Percentiles rank a stretch among this genome's conserved stretches.
Conservation (phyloP, 2,113 vertebrate species). For the Buteo buteo region DNA sequence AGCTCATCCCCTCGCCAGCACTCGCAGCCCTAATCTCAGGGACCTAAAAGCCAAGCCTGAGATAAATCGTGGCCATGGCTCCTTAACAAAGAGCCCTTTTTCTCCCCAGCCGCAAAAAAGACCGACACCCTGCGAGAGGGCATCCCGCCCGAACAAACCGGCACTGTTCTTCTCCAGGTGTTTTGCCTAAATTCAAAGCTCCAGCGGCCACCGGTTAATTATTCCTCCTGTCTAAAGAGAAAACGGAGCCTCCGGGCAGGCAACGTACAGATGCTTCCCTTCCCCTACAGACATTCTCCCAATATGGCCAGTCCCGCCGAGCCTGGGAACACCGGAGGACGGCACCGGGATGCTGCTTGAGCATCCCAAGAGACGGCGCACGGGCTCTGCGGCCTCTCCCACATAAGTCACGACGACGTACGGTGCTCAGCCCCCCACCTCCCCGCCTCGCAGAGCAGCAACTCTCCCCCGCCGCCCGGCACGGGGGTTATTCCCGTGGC, state of each 20-base stretch:
- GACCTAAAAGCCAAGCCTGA: background rate
- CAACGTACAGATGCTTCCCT: background rate
- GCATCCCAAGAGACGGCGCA: background rate
- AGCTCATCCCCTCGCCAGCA: accelerated
- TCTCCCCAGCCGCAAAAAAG: background rate
- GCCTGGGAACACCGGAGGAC: background rate
- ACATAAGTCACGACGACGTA: accelerated
- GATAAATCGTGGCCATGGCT: accelerated
- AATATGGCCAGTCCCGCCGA: background rate
- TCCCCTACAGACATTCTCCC: background rate
- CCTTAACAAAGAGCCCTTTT: background rate
- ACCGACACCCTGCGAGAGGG: background rate
- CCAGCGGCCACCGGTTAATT: accelerated
- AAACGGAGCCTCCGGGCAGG: accelerated
- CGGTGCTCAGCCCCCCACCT: background rate
- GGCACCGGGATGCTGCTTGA: accelerated
- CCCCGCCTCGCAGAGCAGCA: accelerated
- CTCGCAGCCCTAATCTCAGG: background rate
- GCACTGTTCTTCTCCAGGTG: slow-evolving; percentile 10
- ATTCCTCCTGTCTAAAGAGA: background rate
- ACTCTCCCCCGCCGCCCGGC: background rate
- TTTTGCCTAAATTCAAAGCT: background rate
- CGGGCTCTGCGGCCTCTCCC: background rate
- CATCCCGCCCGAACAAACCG: background rate
- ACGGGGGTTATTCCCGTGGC: background rate